Conservation (phyloP, 2,888 invertebrate genomes). For the Drosophila paracracens region DNA sequence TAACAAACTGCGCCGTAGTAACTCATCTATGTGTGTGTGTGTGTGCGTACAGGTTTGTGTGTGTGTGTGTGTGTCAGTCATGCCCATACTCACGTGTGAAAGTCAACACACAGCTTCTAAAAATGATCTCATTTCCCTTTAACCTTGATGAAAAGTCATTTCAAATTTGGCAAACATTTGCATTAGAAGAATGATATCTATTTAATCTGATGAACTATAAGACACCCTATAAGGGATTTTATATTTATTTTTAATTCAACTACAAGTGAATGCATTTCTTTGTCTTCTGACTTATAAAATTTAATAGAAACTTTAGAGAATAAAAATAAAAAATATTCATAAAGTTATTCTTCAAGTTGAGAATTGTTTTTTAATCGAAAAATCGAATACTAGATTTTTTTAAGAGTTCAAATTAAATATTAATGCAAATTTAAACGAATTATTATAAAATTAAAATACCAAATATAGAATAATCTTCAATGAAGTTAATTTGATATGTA, state of each 20-base stretch:
- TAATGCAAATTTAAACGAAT: background rate
- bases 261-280: background rate
- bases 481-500: background rate
- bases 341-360: background rate
- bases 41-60: background rate
- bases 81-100: conserved; percentile 3
- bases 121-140: conserved; percentile 42
- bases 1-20: conserved; percentile 26
- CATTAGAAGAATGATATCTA: background rate
- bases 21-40: background rate
- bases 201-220: background rate
- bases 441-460: background rate
- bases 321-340: background rate
- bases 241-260: background rate
- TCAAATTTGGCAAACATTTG: conserved; percentile 36
- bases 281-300: background rate
- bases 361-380: no score
- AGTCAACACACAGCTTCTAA: background rate
- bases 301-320: background rate
- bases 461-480: background rate
- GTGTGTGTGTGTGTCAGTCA: conserved; percentile 4
- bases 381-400: background rate
- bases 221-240: conserved; percentile 6
- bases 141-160: conserved; percentile 32
- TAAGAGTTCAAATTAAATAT: background rate